These are phyloP conservation scores for Anoplopoma fimbria DNA, from an alignment of 2,113 vertebrate genomes.

Conservation along the genomic window DNA sequence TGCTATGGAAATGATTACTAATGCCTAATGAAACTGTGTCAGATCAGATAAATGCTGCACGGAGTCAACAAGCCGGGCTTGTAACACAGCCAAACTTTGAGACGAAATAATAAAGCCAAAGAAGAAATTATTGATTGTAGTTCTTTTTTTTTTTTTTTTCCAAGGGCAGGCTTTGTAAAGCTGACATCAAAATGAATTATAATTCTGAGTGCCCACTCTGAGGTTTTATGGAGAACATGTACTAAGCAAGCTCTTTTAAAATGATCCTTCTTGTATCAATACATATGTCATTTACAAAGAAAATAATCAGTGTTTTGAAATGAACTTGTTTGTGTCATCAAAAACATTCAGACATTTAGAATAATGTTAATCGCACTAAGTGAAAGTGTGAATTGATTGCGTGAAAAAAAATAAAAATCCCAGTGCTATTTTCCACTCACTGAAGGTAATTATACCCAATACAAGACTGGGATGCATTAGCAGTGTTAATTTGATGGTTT, in stretches of 20 bases:
- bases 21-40: slow-evolving; percentile 80
- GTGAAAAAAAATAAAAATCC: neutral
- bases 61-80: slow-evolving; percentile 65
- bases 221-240: slow-evolving; percentile 46
- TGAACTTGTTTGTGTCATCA: neutral
- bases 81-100: slow-evolving; percentile 72
- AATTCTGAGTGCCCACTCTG: slow-evolving; percentile 50
- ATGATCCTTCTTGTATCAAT: slow-evolving; percentile 8
- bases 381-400: slow-evolving; percentile 20
- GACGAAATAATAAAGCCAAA: slow-evolving; percentile 74
- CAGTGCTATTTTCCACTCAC: slow-evolving; percentile 26
- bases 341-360: slow-evolving; percentile 13
- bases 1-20: slow-evolving; percentile 81
- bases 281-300: neutral
- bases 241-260: slow-evolving; percentile 29
- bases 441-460: slow-evolving; percentile 36
- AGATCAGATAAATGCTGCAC: slow-evolving; percentile 75
- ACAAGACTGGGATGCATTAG: slow-evolving; percentile 48
- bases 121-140: slow-evolving; percentile 72
- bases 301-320: slow-evolving; percentile 24
- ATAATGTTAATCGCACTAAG: slow-evolving; percentile 11
- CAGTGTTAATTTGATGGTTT: slow-evolving; percentile 51
- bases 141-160: slow-evolving; percentile 46
- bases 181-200: slow-evolving; percentile 69
- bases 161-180: slow-evolving; percentile 72